Conservation (phyloP, 1,140 invertebrate species). For the Scaptodrosophila lebanonensis region DNA sequence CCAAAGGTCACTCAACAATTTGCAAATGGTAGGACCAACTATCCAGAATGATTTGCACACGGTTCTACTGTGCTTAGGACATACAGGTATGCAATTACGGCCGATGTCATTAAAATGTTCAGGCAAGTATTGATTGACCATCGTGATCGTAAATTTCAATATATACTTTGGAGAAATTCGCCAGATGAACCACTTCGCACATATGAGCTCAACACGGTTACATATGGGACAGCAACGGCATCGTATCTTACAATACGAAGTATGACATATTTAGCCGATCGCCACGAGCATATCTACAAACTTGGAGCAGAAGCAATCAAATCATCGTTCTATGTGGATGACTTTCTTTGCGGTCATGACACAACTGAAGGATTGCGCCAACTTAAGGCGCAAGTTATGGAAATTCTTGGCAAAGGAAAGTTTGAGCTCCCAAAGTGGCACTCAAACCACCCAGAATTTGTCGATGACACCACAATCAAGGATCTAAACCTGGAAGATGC, state of each 20-base stretch:
- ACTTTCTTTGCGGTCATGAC: too few species aligned
- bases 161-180: too few species aligned
- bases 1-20: background rate
- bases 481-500: background rate
- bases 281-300: background rate
- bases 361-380: too few species aligned
- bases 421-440: constrained; percentile 4
- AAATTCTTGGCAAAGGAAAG: constrained; percentile 68
- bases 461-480: background rate
- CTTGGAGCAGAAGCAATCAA: too few species aligned
- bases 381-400: constrained; percentile 18
- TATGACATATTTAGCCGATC: constrained; percentile 66
- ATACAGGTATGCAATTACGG: constrained; percentile 43
- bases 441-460: constrained; percentile 5
- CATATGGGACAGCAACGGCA: too few species aligned
- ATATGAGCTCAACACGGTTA: too few species aligned
- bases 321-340: too few species aligned
- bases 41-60: background rate
- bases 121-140: constrained; percentile 39
- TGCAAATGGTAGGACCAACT: background rate
- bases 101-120: constrained; percentile 60
- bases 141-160: constrained; percentile 18
- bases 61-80: constrained; percentile 58
- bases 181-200: too few species aligned
- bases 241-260: constrained; percentile 40